Evolutionary conservation across 2,113 vertebrate genomes (phyloP), one percentile per base, ranked within the genome.

Genomic region (Sigmodon hispidus): DNA sequence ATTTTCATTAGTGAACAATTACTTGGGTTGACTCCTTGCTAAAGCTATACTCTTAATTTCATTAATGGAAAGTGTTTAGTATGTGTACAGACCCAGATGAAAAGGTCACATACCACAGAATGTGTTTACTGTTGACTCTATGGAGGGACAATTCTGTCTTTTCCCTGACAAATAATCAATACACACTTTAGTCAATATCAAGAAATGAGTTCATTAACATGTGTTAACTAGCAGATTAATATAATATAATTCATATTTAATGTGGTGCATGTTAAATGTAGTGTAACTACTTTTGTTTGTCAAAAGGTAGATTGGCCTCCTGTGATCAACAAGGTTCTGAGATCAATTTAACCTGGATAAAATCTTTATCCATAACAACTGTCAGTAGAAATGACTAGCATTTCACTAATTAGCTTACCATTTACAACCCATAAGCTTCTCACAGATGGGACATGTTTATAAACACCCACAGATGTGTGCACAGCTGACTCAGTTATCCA

Each of bases 401-500:
- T 96, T 96, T 95, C 90, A 95, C 94, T 97, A 97, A 95, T 97
- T 94, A 97, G 61, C 92, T 45, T 65, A 40, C 88, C 89, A 95
- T 97, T 95, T 95, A 95, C 43, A 96, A 55, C 86, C 77, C 95
- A 88, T 97, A 86, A 95, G 59, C 40, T 94, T 76, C 29, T 95
- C 93, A 95, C 55, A 96, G 96, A 96, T 95, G 87, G 48, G 85
- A 95, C 59, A 81, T 93, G 59, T 96, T 67, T 96, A 91, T 29
- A 63, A 96, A 97, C 45, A 95, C 87, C 94, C 89, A 80, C 96
- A 97, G 97, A 96, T 96, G 97, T 97, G 93, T 96, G 92, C 89
- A 94, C 96, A 97, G 95, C 95, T 97, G 96, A 97, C 95, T 95
- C 96, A 94, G 96, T 98, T 96, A 97, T 97, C 95, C 79, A 10